These are phyloP conservation scores for Tenthredo amoena DNA, from an alignment of 2,888 invertebrate genomes.

Conservation along the genomic window DNA sequence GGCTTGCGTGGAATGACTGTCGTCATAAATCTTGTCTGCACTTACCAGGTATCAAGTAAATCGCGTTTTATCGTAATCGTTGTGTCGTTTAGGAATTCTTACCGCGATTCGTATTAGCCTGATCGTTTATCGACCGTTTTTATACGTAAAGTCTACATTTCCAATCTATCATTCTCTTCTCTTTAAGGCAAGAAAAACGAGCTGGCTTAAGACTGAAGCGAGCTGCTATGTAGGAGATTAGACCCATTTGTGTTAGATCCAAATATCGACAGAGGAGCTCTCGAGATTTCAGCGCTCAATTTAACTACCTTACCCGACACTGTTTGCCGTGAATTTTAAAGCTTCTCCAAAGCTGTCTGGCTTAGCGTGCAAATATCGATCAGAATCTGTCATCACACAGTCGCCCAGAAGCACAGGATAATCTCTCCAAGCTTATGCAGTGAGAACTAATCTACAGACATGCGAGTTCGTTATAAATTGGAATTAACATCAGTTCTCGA, in stretches of 20 bases:
- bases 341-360: slow-evolving; percentile 8
- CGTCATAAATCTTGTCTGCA: slow-evolving; percentile 22
- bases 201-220: neutral
- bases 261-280: neutral
- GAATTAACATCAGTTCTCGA: neutral
- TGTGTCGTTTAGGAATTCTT: neutral
- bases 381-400: slow-evolving; percentile 6
- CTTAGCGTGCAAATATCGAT: slow-evolving; percentile 17
- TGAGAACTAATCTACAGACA: neutral
- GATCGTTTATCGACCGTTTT: slow-evolving; percentile 36
- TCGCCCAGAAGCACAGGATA: neutral
- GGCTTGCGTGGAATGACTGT: neutral
- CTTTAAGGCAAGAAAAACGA: neutral
- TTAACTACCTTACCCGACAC: neutral
- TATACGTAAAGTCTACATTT: neutral
- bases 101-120: slow-evolving; percentile 18
- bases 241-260: slow-evolving; percentile 14
- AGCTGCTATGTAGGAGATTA: neutral
- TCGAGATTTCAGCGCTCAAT: neutral
- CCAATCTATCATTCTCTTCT: neutral
- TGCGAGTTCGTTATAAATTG: neutral
- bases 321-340: slow-evolving; percentile 29
- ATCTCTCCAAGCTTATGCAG: neutral
- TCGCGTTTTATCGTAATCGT: slow-evolving; percentile 14
- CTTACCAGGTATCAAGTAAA: neutral